Base-by-base conservation (phyloP, 2,888 invertebrate species). In the Scaptomyza tumidula region DNA sequence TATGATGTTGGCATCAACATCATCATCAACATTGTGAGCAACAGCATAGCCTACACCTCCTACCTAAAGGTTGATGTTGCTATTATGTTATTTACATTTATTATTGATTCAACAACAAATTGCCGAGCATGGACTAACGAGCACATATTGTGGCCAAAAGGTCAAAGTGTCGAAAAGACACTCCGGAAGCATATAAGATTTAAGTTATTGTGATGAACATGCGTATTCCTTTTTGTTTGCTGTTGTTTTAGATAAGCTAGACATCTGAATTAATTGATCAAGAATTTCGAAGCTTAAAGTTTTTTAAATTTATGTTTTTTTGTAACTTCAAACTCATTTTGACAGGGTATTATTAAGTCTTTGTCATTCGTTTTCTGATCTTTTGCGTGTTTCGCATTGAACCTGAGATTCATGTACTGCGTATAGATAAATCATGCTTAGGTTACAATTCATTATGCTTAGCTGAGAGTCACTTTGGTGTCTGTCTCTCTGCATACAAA, bases 1-100 rank as follows among this genome's bases (percentile, higher is more conserved):
- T 31, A 9, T 58, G 46, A 41, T 72, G 50, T 67, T 71, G 39
- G 39, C 37, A 6, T 33, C 53, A 60, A 73, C 54, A 70, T 59
- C 63, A 50, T n/a, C 56, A 59, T 54, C 29, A 52, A 19, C 35
- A 44, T 41, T 33, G 14, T 33, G 46, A 54, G 55, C 46, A 70
- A 43, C 52, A 54, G 45, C 57, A 48, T 49, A n/a, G 13, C 9
- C 16, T 10, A 52, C 37, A 7, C 11, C 14, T 46, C 24, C 27
- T 1, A 7, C n/a, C n/a, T 6, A 9, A 35, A 24, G 33, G 46
- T 50, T 43, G 45, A 50, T 49, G 55, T 43, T 54, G 53, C 66
- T 77, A 81, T 83, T 84, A 86, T 69, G 78, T 78, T 84, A 84
- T 84, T 84, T 86, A 86, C 78, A 84, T 80, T 84, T 81, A 84